phyloP scores from a whole-genome alignment of 2,888 invertebrate species.

The Ypsolopha scabrella region DNA sequence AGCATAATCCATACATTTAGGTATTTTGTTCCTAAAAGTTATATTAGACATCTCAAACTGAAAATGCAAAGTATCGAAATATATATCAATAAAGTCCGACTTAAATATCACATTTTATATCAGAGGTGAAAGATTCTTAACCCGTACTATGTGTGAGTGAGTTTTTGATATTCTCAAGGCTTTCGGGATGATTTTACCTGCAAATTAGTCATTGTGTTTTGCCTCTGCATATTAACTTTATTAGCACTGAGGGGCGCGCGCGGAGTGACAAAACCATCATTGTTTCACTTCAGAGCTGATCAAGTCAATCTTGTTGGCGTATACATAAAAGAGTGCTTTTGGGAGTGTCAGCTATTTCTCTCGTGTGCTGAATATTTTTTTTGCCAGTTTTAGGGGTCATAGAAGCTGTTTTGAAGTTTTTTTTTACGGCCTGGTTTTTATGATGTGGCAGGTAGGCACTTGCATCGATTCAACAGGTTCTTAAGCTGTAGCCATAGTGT shows the following conservation, averaged over 20 bases:
- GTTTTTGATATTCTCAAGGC: constrained; percentile 48
- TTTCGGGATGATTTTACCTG: constrained; percentile 38
- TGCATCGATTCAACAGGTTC: constrained; percentile 14
- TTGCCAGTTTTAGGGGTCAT: constrained; percentile 26
- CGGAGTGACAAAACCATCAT: constrained; percentile 53
- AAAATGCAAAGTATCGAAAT: too few relatives aligned
- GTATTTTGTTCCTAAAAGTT: too few relatives aligned
- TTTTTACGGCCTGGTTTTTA: constrained; percentile 31
- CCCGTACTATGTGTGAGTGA: too few relatives aligned
- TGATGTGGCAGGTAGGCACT: constrained; percentile 21
- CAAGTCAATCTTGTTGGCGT: constrained; percentile 47
- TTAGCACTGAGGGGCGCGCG: constrained; percentile 47
- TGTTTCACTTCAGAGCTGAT: constrained; percentile 44
- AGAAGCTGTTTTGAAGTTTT: constrained; percentile 41
- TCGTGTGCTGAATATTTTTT: too few relatives aligned
- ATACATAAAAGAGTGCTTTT: too few relatives aligned
- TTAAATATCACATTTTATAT: too few relatives aligned
- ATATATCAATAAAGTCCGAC: too few relatives aligned
- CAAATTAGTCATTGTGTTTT: constrained; percentile 30
- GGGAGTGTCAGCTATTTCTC: too few relatives aligned
- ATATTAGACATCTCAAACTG: too few relatives aligned
- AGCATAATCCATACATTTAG: too few relatives aligned
- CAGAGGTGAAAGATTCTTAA: too few relatives aligned
- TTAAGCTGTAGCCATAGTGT: constrained; percentile 20
- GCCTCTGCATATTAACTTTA: too few relatives aligned